phyloP scores from a whole-genome alignment of 2,888 invertebrate genomes.

The Acrobasis repandana region DNA sequence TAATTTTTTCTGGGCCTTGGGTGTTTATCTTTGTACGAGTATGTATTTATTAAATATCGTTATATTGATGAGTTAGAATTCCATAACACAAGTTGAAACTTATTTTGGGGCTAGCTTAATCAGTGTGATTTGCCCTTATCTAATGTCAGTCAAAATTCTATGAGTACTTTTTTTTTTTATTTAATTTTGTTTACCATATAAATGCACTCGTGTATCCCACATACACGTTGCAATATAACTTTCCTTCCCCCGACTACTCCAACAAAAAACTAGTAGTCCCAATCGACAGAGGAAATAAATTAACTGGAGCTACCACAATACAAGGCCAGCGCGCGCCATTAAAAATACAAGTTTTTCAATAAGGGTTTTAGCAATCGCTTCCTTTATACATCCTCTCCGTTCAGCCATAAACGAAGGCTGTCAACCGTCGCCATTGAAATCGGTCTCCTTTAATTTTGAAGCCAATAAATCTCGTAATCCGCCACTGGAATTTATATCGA shows the following conservation, averaged over 20 bases:
- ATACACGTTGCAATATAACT: background rate
- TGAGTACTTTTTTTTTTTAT: no score
- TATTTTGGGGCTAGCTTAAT: no score
- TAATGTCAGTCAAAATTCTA: no score
- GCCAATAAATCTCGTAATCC: slow-evolving; percentile 80
- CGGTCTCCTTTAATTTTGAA: slow-evolving; percentile 81
- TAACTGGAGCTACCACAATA: slow-evolving; percentile 16
- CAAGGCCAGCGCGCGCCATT: slow-evolving; percentile 37
- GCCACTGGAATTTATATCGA: slow-evolving; percentile 79
- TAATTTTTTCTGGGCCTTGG: no score
- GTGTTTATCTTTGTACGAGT: no score
- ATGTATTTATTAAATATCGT: no score
- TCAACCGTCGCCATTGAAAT: slow-evolving; percentile 77
- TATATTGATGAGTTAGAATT: no score
- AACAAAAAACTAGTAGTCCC: slow-evolving; percentile 17
- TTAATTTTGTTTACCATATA: no score
- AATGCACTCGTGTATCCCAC: background rate
- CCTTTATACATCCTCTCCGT: slow-evolving; percentile 56
- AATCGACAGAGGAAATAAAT: slow-evolving; percentile 19
- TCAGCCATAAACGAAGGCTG: slow-evolving; percentile 70
- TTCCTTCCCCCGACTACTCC: background rate
- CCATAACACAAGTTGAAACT: no score
- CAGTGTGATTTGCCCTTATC: no score
- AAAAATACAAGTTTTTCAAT: slow-evolving; percentile 63
- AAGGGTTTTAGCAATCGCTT: slow-evolving; percentile 47